phyloP scores from a whole-genome alignment of 2,888 invertebrate species.

The Rotaria sp. region DNA sequence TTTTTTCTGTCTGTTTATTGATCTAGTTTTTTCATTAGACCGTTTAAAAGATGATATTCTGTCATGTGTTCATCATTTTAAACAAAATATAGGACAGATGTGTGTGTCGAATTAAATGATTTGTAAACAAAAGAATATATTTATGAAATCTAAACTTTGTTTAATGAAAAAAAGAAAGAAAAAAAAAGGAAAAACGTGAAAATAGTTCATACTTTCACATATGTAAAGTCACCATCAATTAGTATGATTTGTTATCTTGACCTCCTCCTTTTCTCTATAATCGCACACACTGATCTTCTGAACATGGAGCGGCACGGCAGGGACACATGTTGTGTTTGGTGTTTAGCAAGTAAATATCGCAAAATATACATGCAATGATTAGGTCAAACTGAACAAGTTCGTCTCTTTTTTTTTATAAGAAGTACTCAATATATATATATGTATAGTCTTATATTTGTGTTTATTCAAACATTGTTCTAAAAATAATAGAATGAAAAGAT shows the following conservation, averaged over 20 bases:
- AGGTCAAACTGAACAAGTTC: not conserved
- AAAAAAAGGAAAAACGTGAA: not conserved
- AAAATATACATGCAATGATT: not conserved
- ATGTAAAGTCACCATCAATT: conserved; percentile 3
- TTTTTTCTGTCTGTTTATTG: not conserved
- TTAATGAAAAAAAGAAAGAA: not conserved
- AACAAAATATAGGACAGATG: not conserved
- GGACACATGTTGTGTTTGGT: not conserved
- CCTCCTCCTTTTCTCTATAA: not conserved
- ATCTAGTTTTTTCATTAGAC: not conserved
- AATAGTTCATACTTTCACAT: not conserved
- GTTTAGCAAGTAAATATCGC: conserved; percentile 4
- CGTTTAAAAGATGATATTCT: not conserved
- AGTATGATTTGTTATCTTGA: conserved; percentile 1
- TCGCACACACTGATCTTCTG: conserved; percentile 4
- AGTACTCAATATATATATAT: too few relatives aligned
- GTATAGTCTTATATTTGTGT: not conserved
- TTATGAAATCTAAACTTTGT: conserved; percentile 14
- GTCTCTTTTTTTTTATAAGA: not conserved
- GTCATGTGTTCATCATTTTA: conserved; percentile 15
- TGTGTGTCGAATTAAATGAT: not conserved
- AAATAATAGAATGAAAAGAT: not conserved
- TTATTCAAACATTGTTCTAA: conserved; percentile 3
- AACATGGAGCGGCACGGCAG: not conserved
- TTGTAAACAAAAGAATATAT: not conserved